phyloP scores from a whole-genome alignment of 2,888 invertebrate genomes.

The Sthenelais limicola region DNA sequence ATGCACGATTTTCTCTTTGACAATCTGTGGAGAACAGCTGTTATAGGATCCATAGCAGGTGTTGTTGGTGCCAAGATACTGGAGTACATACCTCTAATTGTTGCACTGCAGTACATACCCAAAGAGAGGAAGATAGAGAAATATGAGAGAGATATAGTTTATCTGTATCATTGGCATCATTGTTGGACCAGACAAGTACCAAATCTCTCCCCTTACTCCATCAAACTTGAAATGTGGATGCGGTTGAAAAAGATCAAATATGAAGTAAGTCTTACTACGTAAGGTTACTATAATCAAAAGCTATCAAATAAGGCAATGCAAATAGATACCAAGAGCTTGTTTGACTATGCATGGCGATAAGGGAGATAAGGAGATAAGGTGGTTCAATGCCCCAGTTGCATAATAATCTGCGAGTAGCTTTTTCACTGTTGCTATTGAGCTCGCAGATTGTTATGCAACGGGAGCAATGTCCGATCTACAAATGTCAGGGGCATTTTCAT shows the following conservation, averaged over 20 bases:
- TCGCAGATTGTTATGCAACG: too few species aligned
- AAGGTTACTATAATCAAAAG: neutral
- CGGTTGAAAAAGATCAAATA: conserved; percentile 8
- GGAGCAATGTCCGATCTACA: too few species aligned
- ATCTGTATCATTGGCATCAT: conserved; percentile 10
- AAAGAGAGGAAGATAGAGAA: conserved; percentile 9
- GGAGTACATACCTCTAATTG: neutral
- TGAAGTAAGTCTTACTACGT: conserved; percentile 3
- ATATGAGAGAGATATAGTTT: conserved; percentile 4
- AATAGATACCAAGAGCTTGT: too few species aligned
- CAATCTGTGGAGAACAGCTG: neutral
- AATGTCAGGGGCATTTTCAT: too few species aligned
- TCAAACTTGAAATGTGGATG: conserved; percentile 15
- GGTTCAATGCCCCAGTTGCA: too few species aligned
- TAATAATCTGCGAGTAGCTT: too few species aligned
- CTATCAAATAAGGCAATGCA: too few species aligned
- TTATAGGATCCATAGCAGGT: neutral
- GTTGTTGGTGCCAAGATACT: neutral
- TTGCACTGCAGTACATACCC: neutral
- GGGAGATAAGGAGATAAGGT: too few species aligned
- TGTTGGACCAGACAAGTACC: conserved; percentile 1
- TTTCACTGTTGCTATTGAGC: too few species aligned
- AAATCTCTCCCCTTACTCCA: conserved; percentile 9
- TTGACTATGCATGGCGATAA: too few species aligned
- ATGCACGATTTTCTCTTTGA: neutral